Percentiles rank a stretch among this genome's conserved stretches.
Conservation (phyloP, 2,113 vertebrate genomes). For the Chaetura pelagica region DNA sequence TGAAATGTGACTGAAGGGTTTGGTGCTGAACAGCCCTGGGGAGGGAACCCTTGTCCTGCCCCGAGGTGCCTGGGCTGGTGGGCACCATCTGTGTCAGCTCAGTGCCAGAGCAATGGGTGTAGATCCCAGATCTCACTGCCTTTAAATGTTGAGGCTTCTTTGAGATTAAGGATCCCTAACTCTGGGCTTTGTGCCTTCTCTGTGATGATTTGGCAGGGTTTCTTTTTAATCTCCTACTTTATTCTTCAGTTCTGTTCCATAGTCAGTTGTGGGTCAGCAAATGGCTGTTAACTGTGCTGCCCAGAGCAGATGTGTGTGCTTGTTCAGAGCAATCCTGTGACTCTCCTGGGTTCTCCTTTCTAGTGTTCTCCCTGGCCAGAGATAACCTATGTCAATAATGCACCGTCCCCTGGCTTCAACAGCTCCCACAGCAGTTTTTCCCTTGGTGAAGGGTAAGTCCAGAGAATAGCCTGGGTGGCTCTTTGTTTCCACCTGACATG, state of each 20-base stretch:
- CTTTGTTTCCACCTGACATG: background rate
- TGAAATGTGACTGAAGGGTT: background rate
- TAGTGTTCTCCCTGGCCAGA: slow-evolving; percentile 98
- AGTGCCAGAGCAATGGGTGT: background rate
- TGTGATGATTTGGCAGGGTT: background rate
- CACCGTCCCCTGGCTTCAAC: slow-evolving; percentile 92
- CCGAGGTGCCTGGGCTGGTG: too few species aligned
- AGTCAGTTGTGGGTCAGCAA: background rate
- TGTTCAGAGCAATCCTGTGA: background rate
- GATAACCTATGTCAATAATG: slow-evolving; percentile 89
- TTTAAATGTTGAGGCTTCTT: background rate
- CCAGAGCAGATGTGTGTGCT: rapidly evolving
- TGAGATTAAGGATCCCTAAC: background rate
- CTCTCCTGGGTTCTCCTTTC: slow-evolving; percentile 15
- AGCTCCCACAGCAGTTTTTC: slow-evolving; percentile 91
- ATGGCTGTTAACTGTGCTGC: background rate
- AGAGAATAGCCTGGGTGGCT: background rate
- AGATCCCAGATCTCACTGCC: background rate
- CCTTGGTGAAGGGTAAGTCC: slow-evolving; percentile 88
- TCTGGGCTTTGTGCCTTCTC: background rate
- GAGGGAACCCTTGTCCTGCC: background rate
- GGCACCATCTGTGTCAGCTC: rapidly evolving
- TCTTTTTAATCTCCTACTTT: background rate
- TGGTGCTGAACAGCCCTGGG: background rate
- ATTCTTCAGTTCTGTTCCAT: background rate